Evolutionary conservation across 2,113 vertebrate genomes (phyloP).

Genomic region (Calidris pugnax): DNA sequence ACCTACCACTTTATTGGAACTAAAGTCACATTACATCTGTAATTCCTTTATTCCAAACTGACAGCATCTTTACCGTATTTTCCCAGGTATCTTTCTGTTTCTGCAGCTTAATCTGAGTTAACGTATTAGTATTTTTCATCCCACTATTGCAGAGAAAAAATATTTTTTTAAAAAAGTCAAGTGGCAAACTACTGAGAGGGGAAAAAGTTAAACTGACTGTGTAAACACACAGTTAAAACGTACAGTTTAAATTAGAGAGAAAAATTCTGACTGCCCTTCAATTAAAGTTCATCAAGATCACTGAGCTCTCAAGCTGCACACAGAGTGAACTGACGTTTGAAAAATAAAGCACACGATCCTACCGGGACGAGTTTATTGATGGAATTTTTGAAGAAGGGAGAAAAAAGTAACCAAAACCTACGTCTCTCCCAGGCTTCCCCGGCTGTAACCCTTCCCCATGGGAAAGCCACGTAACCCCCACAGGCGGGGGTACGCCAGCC

Average conservation of each 20-base stretch:
- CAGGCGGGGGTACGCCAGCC: fast-evolving
- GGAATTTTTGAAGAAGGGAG: fast-evolving
- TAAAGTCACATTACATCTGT: neutral
- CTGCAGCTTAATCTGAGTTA: neutral
- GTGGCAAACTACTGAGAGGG: neutral
- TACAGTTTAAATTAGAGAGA: neutral
- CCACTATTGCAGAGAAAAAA: fast-evolving
- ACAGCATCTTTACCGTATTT: neutral
- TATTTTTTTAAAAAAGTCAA: neutral
- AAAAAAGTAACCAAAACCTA: neutral
- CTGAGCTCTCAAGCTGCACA: neutral
- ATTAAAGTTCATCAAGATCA: neutral
- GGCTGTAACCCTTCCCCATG: fast-evolving
- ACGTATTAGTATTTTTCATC: neutral
- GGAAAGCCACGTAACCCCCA: neutral
- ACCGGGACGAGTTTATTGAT: too few relatives aligned
- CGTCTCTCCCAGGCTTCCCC: neutral
- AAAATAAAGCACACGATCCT: neutral
- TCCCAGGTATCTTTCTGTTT: neutral
- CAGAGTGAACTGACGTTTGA: neutral
- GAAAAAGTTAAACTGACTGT: neutral
- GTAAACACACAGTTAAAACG: neutral
- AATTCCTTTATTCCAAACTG: neutral
- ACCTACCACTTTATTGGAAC: neutral
- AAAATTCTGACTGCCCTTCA: neutral